A percentile compares a stretch with the other conserved stretches of the same genome.
phyloP scores from a whole-genome alignment of 2,797 vertebrate genomes.

The Phoeniculus purpureus region DNA sequence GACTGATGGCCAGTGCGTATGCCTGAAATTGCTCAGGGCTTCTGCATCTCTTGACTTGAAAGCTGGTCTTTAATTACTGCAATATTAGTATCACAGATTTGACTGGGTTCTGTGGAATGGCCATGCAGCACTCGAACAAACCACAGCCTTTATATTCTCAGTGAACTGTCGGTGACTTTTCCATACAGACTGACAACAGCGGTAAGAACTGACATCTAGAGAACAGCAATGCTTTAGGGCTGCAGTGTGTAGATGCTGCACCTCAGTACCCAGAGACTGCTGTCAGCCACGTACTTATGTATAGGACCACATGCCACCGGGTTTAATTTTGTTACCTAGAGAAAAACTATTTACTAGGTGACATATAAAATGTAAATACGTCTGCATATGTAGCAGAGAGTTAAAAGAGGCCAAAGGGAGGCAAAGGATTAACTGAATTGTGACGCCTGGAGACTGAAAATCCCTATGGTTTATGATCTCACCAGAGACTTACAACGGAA shows the following conservation, averaged over 20 bases:
- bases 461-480: neutral
- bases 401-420: neutral
- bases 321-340: neutral
- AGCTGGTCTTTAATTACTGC: neutral
- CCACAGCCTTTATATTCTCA: neutral
- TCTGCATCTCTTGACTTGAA: neutral
- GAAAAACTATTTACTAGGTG: neutral
- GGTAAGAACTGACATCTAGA: neutral
- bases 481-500: neutral
- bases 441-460: neutral
- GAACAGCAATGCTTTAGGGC: neutral
- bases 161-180: neutral
- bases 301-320: neutral
- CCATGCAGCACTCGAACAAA: neutral
- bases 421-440: neutral
- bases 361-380: neutral
- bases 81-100: neutral
- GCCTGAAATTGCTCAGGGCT: neutral
- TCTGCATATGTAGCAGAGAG: neutral
- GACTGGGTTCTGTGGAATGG: neutral
- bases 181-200: neutral
- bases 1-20: neutral
- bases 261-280: neutral
- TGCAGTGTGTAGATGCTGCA: rapidly evolving
- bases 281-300: neutral